Evolutionary conservation across 2,888 invertebrate genomes (phyloP).

Genomic region (Tortrix viridana): DNA sequence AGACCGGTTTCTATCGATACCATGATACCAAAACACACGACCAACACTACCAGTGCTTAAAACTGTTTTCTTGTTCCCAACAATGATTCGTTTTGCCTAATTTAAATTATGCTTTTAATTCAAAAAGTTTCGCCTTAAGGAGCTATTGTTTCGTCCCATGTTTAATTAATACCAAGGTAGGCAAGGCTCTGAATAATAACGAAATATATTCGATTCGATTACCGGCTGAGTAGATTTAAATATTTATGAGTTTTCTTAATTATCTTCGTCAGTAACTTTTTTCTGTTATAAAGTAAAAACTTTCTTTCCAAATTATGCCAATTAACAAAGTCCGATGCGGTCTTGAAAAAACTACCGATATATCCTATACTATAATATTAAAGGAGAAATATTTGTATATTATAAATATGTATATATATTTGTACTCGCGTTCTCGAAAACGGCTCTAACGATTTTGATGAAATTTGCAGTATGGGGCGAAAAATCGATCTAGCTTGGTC

Average conservation of each 20-base stretch:
- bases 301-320: too few relatives aligned
- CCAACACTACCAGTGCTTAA: conserved; percentile 40
- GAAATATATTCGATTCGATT: conserved; percentile 25
- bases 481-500: too few relatives aligned
- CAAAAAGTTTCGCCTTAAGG: conserved; percentile 58
- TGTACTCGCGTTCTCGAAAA: too few relatives aligned
- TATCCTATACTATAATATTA: too few relatives aligned
- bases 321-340: too few relatives aligned
- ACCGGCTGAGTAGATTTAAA: conserved; percentile 18
- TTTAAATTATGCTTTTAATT: conserved; percentile 66
- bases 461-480: too few relatives aligned
- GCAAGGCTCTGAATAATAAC: conserved; percentile 19
- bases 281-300: neutral
- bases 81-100: conserved; percentile 68
- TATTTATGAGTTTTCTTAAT: conserved; percentile 22
- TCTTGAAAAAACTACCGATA: too few relatives aligned
- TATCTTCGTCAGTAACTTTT: conserved; percentile 3
- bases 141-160: conserved; percentile 54
- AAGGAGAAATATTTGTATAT: too few relatives aligned
- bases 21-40: neutral
- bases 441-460: too few relatives aligned
- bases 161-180: conserved; percentile 57
- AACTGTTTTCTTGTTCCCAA: conserved; percentile 66
- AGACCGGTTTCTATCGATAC: conserved; percentile 1
- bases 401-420: too few relatives aligned